Base-by-base conservation (phyloP, 1,140 invertebrate species). In the Triops cancriformis region DNA sequence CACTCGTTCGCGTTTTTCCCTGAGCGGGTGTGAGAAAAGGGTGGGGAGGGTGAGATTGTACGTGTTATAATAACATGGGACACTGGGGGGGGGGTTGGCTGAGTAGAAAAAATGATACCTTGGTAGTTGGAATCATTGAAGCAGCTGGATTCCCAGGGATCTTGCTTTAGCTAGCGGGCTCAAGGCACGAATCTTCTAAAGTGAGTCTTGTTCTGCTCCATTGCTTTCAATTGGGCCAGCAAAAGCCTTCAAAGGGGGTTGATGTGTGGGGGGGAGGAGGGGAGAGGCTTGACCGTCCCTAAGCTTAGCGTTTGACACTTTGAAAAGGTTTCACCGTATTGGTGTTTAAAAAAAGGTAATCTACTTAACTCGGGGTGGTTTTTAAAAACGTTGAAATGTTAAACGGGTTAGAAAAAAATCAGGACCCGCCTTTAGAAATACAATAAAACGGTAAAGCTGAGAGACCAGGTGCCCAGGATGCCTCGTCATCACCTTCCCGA, bases 401-500 rank as follows among this genome's bases (percentile, higher is more conserved):
- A 64, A 64, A 64, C 14, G 51, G 51, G 51, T 64, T 64, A 64
- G 10, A 64, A 18, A 23, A 64, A 64, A 11, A 64, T n/a, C 10
- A 23, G 9, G 14, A 18, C 51, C 23, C 0, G 18, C 51, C 51
- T 64, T 23, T 64, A 5, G 5, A 18, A 4, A 64, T 18, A 45
- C 11, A 64, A 14, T 9, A 64, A 64, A 64, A 64, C 51, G 51
- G 1, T 64, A 18, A 64, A 23, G 18, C 51, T n/a, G n/a, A n/a
- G n/a, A n/a, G n/a, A n/a, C n/a, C 51, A 64, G 51, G 51, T 64
- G 51, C 51, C 31, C 51, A 64, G 51, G 51, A 64, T 64, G 51
- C 51, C 23, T 64, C 51, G 51, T 64, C 51, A 64, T 64, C 18
- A 23, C 51, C 23, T 64, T 37, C 31, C 14, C 51, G 23, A 64